Evolutionary conservation across 2,888 invertebrate species (phyloP).

Genomic region (Scaptomyza tumidula): DNA sequence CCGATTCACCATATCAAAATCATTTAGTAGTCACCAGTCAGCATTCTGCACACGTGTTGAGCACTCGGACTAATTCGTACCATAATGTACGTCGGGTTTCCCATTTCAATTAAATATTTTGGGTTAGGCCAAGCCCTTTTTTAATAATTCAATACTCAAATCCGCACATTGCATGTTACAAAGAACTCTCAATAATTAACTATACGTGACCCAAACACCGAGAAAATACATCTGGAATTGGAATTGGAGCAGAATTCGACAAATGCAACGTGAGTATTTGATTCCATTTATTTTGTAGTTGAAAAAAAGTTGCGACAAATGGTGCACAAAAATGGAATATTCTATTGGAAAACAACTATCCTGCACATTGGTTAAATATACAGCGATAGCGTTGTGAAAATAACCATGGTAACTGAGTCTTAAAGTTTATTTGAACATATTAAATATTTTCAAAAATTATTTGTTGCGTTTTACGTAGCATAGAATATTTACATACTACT

Average conservation of each 20-base stretch:
- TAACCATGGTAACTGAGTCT: too few species aligned
- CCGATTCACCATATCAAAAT: conserved; percentile 47
- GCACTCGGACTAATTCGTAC: not conserved
- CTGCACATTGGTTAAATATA: not conserved
- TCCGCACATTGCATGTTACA: conserved; percentile 58
- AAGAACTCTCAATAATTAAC: conserved; percentile 62
- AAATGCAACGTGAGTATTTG: not conserved
- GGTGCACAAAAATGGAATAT: not conserved
- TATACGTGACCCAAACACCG: conserved; percentile 54
- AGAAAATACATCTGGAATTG: conserved; percentile 15
- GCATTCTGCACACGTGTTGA: conserved; percentile 45
- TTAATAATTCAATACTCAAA: conserved; percentile 64
- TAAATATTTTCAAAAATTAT: too few species aligned
- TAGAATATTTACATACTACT: too few species aligned
- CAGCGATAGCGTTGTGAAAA: not conserved
- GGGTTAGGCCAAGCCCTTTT: conserved; percentile 28
- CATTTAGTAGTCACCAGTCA: conserved; percentile 3
- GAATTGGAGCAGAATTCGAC: conserved; percentile 9
- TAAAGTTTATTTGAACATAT: too few species aligned
- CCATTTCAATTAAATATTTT: conserved; percentile 68
- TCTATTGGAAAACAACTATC: not conserved
- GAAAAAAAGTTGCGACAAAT: too few species aligned
- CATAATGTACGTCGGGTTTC: conserved; percentile 6
- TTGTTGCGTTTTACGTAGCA: too few species aligned
- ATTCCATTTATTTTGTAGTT: conserved; percentile 3